A percentile compares a stretch with the other conserved stretches of the same genome.
Evolutionary conservation across 2,888 invertebrate genomes (phyloP).

Genomic region (Thecophora atra): DNA sequence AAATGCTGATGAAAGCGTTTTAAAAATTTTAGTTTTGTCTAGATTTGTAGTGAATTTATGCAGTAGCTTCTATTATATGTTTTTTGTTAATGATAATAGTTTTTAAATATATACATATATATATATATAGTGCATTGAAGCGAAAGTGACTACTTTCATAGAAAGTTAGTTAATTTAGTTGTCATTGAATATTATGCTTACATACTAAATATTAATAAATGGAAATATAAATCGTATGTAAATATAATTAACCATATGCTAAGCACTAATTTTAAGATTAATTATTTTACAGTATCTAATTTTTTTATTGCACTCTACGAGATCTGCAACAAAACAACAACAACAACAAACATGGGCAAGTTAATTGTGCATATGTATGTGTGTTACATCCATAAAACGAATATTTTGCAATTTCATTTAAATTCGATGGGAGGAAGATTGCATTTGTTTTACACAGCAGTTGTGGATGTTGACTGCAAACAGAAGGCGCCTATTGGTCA

Average conservation of each 20-base stretch:
- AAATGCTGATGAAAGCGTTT: not conserved
- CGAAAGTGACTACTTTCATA: too few relatives aligned
- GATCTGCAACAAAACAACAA: constrained; percentile 6
- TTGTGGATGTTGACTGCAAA: too few relatives aligned
- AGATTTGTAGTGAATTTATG: constrained; percentile 8
- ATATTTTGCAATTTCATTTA: not conserved
- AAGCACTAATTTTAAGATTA: constrained; percentile 23
- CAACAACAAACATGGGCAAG: constrained; percentile 3
- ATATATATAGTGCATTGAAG: too few relatives aligned
- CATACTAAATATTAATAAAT: constrained; percentile 12
- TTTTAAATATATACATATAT: too few relatives aligned
- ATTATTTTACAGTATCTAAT: constrained; percentile 28
- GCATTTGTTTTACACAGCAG: not conserved
- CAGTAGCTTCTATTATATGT: constrained; percentile 24
- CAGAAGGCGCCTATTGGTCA: not conserved
- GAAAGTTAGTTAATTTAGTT: not conserved
- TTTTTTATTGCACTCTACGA: constrained; percentile 26
- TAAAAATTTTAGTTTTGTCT: constrained; percentile 15
- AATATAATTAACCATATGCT: constrained; percentile 26
- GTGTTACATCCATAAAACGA: not conserved
- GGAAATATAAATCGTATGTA: constrained; percentile 24
- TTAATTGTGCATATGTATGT: constrained; percentile 19
- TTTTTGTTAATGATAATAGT: not conserved
- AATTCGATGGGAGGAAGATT: too few relatives aligned
- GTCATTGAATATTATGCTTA: constrained; percentile 11